phyloP scores from a whole-genome alignment of 1,140 invertebrate genomes.

The Pectinophora gossypiella region DNA sequence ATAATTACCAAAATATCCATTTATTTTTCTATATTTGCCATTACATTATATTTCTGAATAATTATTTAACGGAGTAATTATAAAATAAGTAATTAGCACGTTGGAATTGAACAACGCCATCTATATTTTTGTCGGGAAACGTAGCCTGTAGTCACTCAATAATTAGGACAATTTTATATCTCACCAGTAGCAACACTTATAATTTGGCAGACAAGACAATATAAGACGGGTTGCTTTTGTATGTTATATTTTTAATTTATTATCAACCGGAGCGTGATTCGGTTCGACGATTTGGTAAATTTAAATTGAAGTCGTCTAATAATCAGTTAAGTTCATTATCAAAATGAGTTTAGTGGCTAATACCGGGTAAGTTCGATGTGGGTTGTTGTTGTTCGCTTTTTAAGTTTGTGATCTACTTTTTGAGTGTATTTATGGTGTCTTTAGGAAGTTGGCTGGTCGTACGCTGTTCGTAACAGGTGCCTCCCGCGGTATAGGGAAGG shows the following conservation, averaged over 20 bases:
- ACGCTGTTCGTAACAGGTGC: constrained; percentile 98
- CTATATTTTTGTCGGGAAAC: too few relatives aligned
- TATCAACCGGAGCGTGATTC: neutral
- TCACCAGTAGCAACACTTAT: too few relatives aligned
- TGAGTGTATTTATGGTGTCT: neutral
- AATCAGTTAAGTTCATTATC: neutral
- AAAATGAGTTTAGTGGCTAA: constrained; percentile 69
- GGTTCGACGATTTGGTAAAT: constrained; percentile 10
- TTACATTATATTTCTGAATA: too few relatives aligned
- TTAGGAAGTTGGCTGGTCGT: constrained; percentile 91
- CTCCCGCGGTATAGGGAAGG: constrained; percentile 97
- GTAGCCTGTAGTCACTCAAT: too few relatives aligned
- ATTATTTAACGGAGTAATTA: too few relatives aligned
- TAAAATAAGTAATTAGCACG: too few relatives aligned
- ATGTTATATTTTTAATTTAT: neutral
- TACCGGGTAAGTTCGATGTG: constrained; percentile 49
- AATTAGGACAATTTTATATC: too few relatives aligned
- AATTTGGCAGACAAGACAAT: too few relatives aligned
- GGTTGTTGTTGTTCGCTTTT: neutral
- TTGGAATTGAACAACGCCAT: too few relatives aligned
- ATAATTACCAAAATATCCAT: too few relatives aligned
- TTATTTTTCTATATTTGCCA: too few relatives aligned
- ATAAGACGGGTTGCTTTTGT: too few relatives aligned
- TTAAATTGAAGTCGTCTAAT: neutral
- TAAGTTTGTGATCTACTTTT: neutral